Evolutionary conservation across 1,140 invertebrate genomes (phyloP).

Genomic region (Melitaea cinxia): DNA sequence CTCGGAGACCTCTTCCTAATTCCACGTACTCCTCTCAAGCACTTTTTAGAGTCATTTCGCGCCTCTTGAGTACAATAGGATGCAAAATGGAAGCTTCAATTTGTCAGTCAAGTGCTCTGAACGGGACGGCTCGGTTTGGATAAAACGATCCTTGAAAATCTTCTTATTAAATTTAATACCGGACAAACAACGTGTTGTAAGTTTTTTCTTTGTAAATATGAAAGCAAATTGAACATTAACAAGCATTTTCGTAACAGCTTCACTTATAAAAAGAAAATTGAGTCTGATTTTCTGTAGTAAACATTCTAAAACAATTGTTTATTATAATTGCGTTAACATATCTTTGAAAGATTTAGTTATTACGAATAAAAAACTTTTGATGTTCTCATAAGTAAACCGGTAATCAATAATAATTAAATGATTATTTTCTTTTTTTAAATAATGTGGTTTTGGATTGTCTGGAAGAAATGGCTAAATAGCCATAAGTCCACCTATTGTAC

Average conservation of each 20-base stretch:
- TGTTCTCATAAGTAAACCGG: no score
- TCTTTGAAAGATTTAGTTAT: no score
- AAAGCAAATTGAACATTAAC: slow-evolving; percentile 19
- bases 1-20: slow-evolving; percentile 58
- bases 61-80: slow-evolving; percentile 67
- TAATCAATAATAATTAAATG: no score
- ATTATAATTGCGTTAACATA: no score
- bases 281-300: no score
- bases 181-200: background rate
- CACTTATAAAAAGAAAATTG: no score
- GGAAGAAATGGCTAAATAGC: no score
- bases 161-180: slow-evolving; percentile 23
- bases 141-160: slow-evolving; percentile 34
- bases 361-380: no score
- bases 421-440: no score
- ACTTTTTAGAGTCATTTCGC: slow-evolving; percentile 68
- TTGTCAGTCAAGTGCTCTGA: slow-evolving; percentile 45
- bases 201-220: background rate
- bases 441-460: no score
- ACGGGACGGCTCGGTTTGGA: slow-evolving; percentile 17
- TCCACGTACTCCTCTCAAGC: slow-evolving; percentile 62
- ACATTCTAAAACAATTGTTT: no score
- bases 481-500: no score
- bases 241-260: background rate
- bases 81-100: slow-evolving; percentile 61